A percentile compares a stretch with the other conserved stretches of the same genome.
Conservation (phyloP, 2,888 invertebrate genomes). For the Dryobotodes eremita region DNA sequence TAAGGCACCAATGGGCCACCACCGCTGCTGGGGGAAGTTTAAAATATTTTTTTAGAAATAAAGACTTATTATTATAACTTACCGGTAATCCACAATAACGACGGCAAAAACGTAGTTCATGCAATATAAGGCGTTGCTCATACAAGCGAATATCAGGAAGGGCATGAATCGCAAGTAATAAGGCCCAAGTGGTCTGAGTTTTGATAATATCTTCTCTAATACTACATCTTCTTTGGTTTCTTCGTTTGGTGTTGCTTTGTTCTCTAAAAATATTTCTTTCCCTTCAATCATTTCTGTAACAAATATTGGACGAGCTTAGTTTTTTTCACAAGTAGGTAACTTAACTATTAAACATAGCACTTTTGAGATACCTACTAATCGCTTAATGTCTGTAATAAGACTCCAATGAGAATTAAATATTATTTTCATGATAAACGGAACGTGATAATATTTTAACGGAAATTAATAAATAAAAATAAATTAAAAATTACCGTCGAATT, state of each 20-base stretch:
- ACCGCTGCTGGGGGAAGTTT: too few relatives aligned
- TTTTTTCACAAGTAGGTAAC: not conserved
- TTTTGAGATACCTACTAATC: not conserved
- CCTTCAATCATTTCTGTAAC: slow-evolving; percentile 40
- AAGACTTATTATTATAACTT: not conserved
- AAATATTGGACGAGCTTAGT: not conserved
- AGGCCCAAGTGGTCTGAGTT: slow-evolving; percentile 59
- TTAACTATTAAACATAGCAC: not conserved
- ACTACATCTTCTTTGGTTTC: slow-evolving; percentile 41
- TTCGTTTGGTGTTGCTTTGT: not conserved
- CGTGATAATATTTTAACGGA: too few relatives aligned
- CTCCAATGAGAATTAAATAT: not conserved
- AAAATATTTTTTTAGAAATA: too few relatives aligned
- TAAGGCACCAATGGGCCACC: too few relatives aligned
- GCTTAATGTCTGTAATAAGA: not conserved
- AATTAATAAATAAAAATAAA: too few relatives aligned
- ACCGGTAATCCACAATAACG: slow-evolving; percentile 55
- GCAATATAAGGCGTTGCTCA: slow-evolving; percentile 58
- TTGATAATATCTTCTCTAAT: slow-evolving; percentile 62
- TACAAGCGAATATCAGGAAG: slow-evolving; percentile 57
- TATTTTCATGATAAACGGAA: too few relatives aligned
- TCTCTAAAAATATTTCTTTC: slow-evolving; percentile 71
- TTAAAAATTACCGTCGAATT: too few relatives aligned
- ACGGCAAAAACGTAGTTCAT: slow-evolving; percentile 63
- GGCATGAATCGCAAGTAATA: slow-evolving; percentile 65